Evolutionary conservation across 2,888 invertebrate species (phyloP).

Genomic region (Caenorhabditis afra): DNA sequence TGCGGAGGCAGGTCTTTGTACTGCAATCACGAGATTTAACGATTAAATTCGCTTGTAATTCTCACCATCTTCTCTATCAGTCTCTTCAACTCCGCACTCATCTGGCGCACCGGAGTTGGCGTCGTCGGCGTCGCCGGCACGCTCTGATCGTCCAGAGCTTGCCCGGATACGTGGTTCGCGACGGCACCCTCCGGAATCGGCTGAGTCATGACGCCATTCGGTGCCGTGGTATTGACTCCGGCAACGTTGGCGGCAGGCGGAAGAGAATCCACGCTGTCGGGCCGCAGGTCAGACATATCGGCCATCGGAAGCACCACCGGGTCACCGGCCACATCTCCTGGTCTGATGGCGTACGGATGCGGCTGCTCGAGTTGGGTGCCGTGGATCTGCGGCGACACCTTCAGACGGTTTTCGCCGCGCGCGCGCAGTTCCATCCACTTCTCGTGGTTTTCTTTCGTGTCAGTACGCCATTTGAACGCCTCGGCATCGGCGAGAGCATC

Average conservation of each 20-base stretch:
- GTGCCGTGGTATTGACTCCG: no score
- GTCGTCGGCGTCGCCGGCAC: background rate
- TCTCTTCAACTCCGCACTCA: slow-evolving; percentile 35
- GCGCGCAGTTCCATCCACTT: slow-evolving; percentile 14
- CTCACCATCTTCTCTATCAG: slow-evolving; percentile 52
- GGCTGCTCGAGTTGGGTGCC: background rate
- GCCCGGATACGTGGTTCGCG: background rate
- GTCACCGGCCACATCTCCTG: background rate
- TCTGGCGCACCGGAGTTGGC: slow-evolving; percentile 9
- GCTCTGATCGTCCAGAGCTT: no score
- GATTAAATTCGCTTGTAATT: background rate
- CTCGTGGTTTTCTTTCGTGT: background rate
- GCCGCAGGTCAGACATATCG: background rate
- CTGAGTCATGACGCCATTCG: background rate
- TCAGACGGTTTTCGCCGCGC: slow-evolving; percentile 12
- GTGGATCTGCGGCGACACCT: background rate
- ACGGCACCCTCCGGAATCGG: background rate
- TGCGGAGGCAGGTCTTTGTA: slow-evolving; percentile 19
- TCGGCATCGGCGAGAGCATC: slow-evolving; percentile 12
- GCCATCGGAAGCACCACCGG: background rate
- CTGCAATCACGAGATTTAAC: slow-evolving; percentile 30
- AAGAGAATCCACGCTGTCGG: background rate
- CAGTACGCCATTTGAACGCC: slow-evolving; percentile 9
- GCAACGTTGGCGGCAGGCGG: background rate
- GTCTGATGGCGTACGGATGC: slow-evolving; percentile 14